Evolutionary conservation across 2,797 vertebrate species (phyloP).

Genomic region (Lepus townsendii): DNA sequence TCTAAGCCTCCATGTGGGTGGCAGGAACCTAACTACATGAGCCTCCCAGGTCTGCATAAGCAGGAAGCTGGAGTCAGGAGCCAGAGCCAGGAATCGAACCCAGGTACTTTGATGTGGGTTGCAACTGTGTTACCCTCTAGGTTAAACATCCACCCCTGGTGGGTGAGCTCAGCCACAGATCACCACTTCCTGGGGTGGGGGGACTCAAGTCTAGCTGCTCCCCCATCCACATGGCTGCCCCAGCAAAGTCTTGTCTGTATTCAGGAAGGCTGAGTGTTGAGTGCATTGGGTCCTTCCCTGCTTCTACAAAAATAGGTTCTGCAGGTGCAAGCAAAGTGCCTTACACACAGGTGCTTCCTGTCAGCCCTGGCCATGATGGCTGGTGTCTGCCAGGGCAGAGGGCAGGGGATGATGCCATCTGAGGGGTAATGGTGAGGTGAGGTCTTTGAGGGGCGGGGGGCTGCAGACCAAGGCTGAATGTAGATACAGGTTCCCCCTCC

Average conservation of each 20-base stretch:
- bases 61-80: too few species aligned
- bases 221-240: neutral
- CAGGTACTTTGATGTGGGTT: too few species aligned
- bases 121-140: too few species aligned
- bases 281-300: neutral
- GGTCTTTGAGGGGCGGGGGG: neutral
- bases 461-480: slow-evolving; percentile 1
- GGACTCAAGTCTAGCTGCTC: neutral
- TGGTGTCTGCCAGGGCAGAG: neutral
- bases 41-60: too few species aligned
- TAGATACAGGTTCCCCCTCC: neutral
- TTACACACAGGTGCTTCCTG: neutral
- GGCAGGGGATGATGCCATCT: too few species aligned
- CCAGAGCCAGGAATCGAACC: too few species aligned
- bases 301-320: neutral
- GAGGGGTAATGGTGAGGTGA: neutral
- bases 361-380: neutral
- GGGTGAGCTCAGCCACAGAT: neutral
- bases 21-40: too few species aligned
- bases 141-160: too few species aligned
- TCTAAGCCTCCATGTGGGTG: too few species aligned
- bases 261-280: neutral
- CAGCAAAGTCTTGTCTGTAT: neutral
- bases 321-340: neutral
- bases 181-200: neutral